Evolutionary conservation across 1,140 invertebrate species (phyloP), one percentile per base, ranked within the genome.

Genomic region (Philotrypesis tridentata): DNA sequence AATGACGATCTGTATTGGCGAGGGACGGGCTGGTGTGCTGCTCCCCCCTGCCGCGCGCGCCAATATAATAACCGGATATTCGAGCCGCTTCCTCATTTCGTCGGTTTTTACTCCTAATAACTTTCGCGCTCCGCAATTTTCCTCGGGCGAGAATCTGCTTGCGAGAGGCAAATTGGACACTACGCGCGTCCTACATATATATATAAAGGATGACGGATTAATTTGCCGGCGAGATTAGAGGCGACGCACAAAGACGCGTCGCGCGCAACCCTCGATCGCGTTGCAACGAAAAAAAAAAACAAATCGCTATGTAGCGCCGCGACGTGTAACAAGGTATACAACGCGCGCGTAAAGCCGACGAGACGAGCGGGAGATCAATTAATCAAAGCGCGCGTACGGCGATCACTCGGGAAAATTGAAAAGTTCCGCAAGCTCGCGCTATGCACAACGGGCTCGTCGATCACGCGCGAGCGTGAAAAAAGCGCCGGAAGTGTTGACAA

Each of bases 381-480:
- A 65, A 65, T 65, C 48, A 25, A 60, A 63, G 23, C 48, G 11
- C 48, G 11, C n/a, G 31, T 21, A 23, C 29, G 6, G 61, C 29
- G 31, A 61, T 75, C 48, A 75, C 73, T 37, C 29, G 2, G 4
- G 60, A 21, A 21, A 63, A 29, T 63, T 60, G 29, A 31, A 68
- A 68, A 55, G 8, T 40, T 60, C 72, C 73, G 43, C 73, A 65
- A 63, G 72, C 72, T 60, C 27, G 14, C 48, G 48, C 31, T 31
- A 31, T 9, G 11, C 40, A 48, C 5, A 17, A 17, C 31, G 2
- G n/a, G 76, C 82, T 74, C 63, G 71, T 79, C 75, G 77, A 82
- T 77, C 73, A 82, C 23, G 82, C 87, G 87, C 86, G 87, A 85
- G 77, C 72, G 83, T 37, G 72, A 60, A 83, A 83, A 87, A 87